Evolutionary conservation across 2,888 invertebrate species (phyloP), one percentile per base, ranked within the genome.

Genomic region (Cinara cedri): DNA sequence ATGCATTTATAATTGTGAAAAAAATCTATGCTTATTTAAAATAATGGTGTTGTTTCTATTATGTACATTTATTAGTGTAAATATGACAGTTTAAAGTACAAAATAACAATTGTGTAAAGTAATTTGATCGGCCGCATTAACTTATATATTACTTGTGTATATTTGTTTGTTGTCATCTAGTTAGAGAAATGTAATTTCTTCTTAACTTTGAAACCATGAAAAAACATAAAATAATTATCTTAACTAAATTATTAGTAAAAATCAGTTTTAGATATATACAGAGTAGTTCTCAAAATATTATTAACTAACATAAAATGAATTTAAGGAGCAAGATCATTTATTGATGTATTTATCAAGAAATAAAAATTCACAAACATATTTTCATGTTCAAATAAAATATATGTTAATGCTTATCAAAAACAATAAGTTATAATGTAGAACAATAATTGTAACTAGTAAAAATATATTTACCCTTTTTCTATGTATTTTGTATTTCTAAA

Each of bases 151-250:
- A 78, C 62, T 78, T 51, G 16, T 78, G 78, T 78, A 78, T 60
- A 78, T 78, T 78, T 78, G 78, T 78, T 78, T 78, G 63, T 74
- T 74, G 78, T 78, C 70, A 78, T 78, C 46, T 78, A 78, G 78
- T 78, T 78, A 78, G 78, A 70, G n/a, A 78, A 78, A 78, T 66
- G 26, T 75, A 78, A 46, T 68, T 68, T 19, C 14, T 76, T 60
- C 78, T 78, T 78, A 60, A 78, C 57, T 51, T 70, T 46, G 42
- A 60, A 70, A 14, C n/a, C 70, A 70, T 70, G 26, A 78, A 57
- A 66, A 78, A 49, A 78, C n/a, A n/a, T n/a, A n/a, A n/a, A n/a
- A n/a, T n/a, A n/a, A n/a, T n/a, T n/a, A n/a, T n/a, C n/a, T n/a
- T n/a, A n/a, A n/a, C n/a, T n/a, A n/a, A n/a, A n/a, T n/a, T n/a